These are phyloP conservation scores for Mesitornis unicolor DNA, from an alignment of 2,113 vertebrate genomes.

Conservation along the genomic window DNA sequence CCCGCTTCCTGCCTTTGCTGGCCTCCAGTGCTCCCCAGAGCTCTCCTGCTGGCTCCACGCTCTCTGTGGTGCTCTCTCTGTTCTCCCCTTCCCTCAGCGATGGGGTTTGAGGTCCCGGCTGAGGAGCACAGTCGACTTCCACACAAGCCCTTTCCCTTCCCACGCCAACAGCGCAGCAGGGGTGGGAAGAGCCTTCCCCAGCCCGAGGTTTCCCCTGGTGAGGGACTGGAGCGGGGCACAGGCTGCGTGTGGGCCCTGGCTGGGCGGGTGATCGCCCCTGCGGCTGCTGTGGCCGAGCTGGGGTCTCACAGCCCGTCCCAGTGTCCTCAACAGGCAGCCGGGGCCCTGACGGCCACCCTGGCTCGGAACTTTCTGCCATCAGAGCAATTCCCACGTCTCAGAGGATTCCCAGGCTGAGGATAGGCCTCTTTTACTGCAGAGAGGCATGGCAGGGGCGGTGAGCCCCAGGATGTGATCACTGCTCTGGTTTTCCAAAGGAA, in stretches of 20 bases:
- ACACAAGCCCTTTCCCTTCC: fast-evolving
- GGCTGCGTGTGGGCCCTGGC: not conserved
- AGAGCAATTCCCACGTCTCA: not conserved
- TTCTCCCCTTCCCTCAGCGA: fast-evolving
- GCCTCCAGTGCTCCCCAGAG: not conserved
- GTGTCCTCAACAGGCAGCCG: not conserved
- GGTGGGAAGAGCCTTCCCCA: not conserved
- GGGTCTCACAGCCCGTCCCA: not conserved
- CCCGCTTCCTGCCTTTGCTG: not conserved
- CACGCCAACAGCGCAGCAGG: fast-evolving
- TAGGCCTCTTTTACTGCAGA: too few relatives aligned
- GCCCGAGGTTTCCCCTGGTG: not conserved
- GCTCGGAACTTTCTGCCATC: not conserved
- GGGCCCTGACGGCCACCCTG: not conserved
- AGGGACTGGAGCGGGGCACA: not conserved
- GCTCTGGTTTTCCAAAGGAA: not conserved
- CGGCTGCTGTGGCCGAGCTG: not conserved
- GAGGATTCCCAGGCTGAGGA: not conserved
- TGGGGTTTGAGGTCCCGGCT: fast-evolving
- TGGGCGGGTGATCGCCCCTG: not conserved
- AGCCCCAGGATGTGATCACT: too few relatives aligned
- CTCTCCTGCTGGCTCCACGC: fast-evolving
- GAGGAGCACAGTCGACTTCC: fast-evolving
- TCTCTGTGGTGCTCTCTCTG: not conserved
- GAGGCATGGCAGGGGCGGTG: too few relatives aligned